Percentiles rank a stretch among this genome's conserved stretches.
phyloP scores from a whole-genome alignment of 1,140 invertebrate species.

The Phymorhynchus buccinoides region DNA sequence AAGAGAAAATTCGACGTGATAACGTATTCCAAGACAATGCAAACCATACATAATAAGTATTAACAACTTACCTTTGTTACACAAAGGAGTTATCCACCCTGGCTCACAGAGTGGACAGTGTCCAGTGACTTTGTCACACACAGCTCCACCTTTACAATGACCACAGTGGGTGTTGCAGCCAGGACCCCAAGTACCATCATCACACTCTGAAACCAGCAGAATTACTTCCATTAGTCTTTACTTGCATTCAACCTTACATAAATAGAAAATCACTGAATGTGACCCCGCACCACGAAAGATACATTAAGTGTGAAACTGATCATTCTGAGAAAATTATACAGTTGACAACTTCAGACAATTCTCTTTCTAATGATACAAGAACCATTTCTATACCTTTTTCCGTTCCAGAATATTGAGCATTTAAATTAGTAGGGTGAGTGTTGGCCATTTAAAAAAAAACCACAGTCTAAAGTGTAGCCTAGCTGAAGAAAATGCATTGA shows the following conservation, averaged over 20 bases:
- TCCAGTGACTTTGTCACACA: constrained; percentile 1
- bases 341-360: too few species aligned
- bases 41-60: too few species aligned
- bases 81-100: not conserved
- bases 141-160: not conserved
- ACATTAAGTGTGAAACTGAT: not conserved
- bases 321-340: not conserved
- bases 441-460: too few species aligned
- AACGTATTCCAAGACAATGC: too few species aligned
- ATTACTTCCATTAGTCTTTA: not conserved
- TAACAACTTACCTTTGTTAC: not conserved
- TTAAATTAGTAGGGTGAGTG: too few species aligned
- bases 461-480: too few species aligned
- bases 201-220: not conserved
- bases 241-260: not conserved
- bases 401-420: too few species aligned
- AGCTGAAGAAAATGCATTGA: too few species aligned
- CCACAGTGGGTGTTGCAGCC: not conserved
- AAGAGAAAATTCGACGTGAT: too few species aligned
- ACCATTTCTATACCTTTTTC: too few species aligned
- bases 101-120: not conserved
- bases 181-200: not conserved
- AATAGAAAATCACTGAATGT: not conserved
- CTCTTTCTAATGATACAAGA: too few species aligned
- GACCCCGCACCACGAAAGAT: not conserved